Base-by-base conservation (phyloP, 2,797 vertebrate species). In the Sparidentex hasta region DNA sequence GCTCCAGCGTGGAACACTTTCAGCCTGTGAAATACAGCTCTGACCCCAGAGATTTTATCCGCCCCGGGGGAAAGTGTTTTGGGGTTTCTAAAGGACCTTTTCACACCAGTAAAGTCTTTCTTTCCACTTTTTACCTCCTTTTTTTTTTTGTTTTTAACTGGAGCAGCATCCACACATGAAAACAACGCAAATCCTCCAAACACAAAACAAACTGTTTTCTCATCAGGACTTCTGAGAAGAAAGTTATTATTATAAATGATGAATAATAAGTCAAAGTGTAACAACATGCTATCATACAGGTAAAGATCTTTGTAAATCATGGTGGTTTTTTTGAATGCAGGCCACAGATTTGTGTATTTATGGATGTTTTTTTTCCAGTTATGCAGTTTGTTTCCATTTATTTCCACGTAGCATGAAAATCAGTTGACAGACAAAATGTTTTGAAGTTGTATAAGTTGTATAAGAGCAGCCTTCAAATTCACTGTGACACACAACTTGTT, bases 11-110 rank as follows among this genome's bases (percentile, higher is more conserved):
- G 84, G 83, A 87, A 82, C 82, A 54, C 89, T 83, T 86, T 85
- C 80, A 86, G 86, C 83, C 76, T 90, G 78, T 90, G 71, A 92
- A 91, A 89, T 89, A 90, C 78, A 68, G 86, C 84, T 80, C 78
- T 89, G 88, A 91, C 91, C 87, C 41, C 3, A 76, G 74, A 87
- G 82, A 50, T 84, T 91, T 93, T 88, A 92, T 89, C 77, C 73
- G 82, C 84, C 90, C 78, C 14, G 16, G 57, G 86, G 83, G 88
- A 85, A 62, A 68, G 65, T 71, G 84, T 91, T 90, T 78, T 71
- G 85, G 41, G 72, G 75, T 68, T 75, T 90, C 84, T 79, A 81
- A 65, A 83, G 74, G 82, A 90, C 85, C 83, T 90, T 87, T 87
- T 88, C 85, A 87, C 86, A 90, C 87, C 81, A 87, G 68, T 91